Base-by-base conservation (phyloP, 35 echinoderm and acorn worm species). In the Lytechinus pictus region DNA sequence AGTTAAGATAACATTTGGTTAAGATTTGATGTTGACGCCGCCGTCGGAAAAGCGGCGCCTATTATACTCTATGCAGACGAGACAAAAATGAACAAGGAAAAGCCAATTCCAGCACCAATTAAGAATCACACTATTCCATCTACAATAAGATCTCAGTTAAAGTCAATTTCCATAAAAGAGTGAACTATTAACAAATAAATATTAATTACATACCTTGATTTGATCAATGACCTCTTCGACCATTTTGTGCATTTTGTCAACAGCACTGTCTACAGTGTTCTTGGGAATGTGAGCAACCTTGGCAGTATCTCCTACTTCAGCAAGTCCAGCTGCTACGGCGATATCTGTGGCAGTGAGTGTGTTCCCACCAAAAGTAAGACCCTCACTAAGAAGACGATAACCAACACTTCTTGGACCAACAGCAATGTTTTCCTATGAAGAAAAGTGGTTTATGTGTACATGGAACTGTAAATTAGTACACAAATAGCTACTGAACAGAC, bases 391-490 rank as follows among this genome's bases (percentile, higher is more conserved):
- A 29, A 99, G 86, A 44, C 92, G 87, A 95, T 97, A 97, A 16
- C 97, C 98, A 57, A 97, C 96, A 95, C 98, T 99, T 4, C 95
- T 66, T 51, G 98, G 98, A 57, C 97, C 98, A 89, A 99, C 92
- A 27, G 94, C 61, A 53, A 97, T 86, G 8, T 87, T 91, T n/a
- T 66, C 53, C 98, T 99, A 89, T 16, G 12, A 79, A 79, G n/a
- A 79, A 79, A n/a, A 79, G n/a, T 79, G n/a, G 5, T 58, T 10
- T 1, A 44, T 44, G 33, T 44, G 33, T 44, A 44, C 33, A 44
- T 44, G 33, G 33, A 44, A 44, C 1, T 44, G 33, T 44, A 2
- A 44, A 44, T 0, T 44, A 44, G 0, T 44, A 44, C 33, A 44
- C 33, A 44, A 44, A 44, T 44, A 44, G 33, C 33, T 44, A 2